These are phyloP conservation scores for Ptilorrhoa leucosticta DNA, from an alignment of 2,113 vertebrate species.

Conservation along the genomic window DNA sequence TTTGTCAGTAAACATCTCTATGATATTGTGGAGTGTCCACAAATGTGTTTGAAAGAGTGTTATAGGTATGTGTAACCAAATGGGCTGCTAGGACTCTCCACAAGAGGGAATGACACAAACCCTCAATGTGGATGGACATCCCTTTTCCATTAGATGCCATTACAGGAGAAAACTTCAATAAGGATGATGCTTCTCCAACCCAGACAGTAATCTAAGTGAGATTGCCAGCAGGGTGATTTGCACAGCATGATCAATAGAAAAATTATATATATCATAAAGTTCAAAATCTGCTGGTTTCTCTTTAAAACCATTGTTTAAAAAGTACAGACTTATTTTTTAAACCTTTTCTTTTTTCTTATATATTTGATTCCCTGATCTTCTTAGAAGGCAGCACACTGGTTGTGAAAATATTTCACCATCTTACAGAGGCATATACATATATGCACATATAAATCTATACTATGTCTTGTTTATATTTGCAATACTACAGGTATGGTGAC, in stretches of 20 bases:
- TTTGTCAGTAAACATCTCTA: neutral
- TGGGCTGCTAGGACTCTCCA: neutral
- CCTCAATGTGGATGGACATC: neutral
- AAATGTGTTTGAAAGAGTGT: neutral
- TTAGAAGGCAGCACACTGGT: neutral
- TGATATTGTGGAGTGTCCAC: neutral
- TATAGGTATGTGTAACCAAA: neutral
- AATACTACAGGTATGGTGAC: neutral
- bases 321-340: neutral
- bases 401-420: neutral
- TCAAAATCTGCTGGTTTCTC: neutral
- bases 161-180: neutral
- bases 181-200: neutral
- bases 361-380: neutral
- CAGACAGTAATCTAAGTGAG: neutral
- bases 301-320: neutral
- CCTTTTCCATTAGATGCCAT: neutral
- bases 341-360: neutral
- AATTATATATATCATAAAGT: neutral
- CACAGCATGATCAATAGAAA: neutral
- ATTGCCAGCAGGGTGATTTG: neutral
- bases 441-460: neutral
- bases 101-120: neutral
- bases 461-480: neutral
- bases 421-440: neutral